A percentile compares a stretch with the other conserved stretches of the same genome.
Conservation (phyloP, 2,888 invertebrate genomes). For the Molorchus minor region DNA sequence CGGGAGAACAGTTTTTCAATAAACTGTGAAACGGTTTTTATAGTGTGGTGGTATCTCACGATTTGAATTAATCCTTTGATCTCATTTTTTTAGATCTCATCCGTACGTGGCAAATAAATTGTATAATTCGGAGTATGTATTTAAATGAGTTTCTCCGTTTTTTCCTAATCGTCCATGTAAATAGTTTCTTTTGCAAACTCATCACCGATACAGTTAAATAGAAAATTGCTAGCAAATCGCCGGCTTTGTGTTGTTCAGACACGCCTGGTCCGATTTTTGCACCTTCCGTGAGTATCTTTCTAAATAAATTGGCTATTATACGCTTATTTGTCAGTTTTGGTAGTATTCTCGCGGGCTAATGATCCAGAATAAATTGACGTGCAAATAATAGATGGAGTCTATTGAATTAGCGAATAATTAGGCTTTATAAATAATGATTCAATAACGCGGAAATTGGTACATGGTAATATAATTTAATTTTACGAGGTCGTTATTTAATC, state of each 20-base stretch:
- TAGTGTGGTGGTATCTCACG: too few relatives aligned
- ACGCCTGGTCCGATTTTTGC: slow-evolving; percentile 11
- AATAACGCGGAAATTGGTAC: background rate
- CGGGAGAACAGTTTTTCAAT: too few relatives aligned
- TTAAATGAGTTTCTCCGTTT: slow-evolving; percentile 14
- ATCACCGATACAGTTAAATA: slow-evolving; percentile 11
- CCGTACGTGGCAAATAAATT: too few relatives aligned
- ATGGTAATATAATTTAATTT: background rate
- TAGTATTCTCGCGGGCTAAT: background rate
- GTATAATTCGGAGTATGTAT: too few relatives aligned
- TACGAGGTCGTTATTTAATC: too few relatives aligned
- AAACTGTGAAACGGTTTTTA: too few relatives aligned
- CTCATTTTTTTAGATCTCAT: too few relatives aligned
- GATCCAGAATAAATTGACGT: slow-evolving; percentile 1
- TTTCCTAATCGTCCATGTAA: slow-evolving; percentile 3
- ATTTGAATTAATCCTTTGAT: too few relatives aligned
- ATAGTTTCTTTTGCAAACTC: background rate
- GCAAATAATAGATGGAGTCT: background rate
- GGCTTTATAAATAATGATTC: background rate
- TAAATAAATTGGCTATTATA: slow-evolving; percentile 25
- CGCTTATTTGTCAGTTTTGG: slow-evolving; percentile 16
- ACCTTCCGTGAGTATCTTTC: background rate
- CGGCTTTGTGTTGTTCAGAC: slow-evolving; percentile 6
- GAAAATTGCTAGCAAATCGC: slow-evolving; percentile 12
- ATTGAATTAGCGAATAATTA: slow-evolving; percentile 4